Conservation (phyloP, 2,797 vertebrate genomes). For the Pampus argenteus region DNA sequence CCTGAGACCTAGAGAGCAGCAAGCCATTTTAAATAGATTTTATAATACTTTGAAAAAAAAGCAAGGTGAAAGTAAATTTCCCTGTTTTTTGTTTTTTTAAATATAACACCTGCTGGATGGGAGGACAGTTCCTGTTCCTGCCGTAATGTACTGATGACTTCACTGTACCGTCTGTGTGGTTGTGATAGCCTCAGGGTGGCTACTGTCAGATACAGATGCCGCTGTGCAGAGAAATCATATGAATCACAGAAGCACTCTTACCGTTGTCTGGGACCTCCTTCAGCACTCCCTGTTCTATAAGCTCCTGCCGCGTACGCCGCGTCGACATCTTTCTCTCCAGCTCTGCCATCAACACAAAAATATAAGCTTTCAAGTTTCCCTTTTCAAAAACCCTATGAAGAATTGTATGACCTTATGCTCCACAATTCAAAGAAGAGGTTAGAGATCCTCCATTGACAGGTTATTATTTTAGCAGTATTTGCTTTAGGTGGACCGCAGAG, state of each 20-base stretch:
- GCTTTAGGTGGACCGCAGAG: slow-evolving; percentile 12
- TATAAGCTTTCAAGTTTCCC: neutral
- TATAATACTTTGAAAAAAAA: slow-evolving; percentile 59
- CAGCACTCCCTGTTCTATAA: slow-evolving; percentile 96
- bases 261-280: slow-evolving; percentile 94
- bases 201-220: slow-evolving; percentile 51
- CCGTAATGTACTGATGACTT: slow-evolving; percentile 58
- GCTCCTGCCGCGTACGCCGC: slow-evolving; percentile 96
- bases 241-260: slow-evolving; percentile 77
- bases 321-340: slow-evolving; percentile 99
- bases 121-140: slow-evolving; percentile 52
- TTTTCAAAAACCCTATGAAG: neutral
- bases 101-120: slow-evolving; percentile 57
- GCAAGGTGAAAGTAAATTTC: slow-evolving; percentile 66
- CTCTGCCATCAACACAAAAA: slow-evolving; percentile 85
- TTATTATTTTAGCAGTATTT: slow-evolving; percentile 37
- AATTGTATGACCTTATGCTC: slow-evolving; percentile 6
- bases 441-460: slow-evolving; percentile 23
- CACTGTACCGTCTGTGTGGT: slow-evolving; percentile 55
- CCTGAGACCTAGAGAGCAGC: slow-evolving; percentile 72
- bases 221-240: slow-evolving; percentile 46
- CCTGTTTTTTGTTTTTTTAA: too few relatives aligned
- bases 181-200: slow-evolving; percentile 43
- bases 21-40: slow-evolving; percentile 72
- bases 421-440: slow-evolving; percentile 28